Evolutionary conservation across 2,113 vertebrate species (phyloP).

Genomic region (Crotalus horridus): DNA sequence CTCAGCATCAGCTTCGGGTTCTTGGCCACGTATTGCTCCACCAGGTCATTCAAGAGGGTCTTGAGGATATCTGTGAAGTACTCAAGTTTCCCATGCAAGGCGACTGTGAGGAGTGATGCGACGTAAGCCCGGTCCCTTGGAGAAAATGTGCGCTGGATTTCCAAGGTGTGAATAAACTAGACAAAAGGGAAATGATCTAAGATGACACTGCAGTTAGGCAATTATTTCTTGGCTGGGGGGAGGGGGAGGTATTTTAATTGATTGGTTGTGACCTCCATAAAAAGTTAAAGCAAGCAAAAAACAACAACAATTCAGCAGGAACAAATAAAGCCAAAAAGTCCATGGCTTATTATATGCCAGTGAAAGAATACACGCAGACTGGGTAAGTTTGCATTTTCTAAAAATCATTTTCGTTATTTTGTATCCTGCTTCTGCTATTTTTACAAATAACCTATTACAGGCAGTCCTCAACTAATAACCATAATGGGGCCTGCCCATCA

Average conservation of each 20-base stretch:
- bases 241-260: neutral
- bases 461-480: neutral
- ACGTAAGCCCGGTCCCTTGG: slow-evolving; percentile 92
- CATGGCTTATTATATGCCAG: neutral
- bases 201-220: neutral
- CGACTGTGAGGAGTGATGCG: slow-evolving; percentile 90
- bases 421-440: neutral
- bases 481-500: neutral
- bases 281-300: neutral
- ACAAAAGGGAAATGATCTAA: neutral
- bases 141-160: slow-evolving; percentile 94
- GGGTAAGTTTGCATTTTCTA: neutral
- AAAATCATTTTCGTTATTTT: neutral
- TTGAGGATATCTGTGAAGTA: slow-evolving; percentile 98
- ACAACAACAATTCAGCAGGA: neutral
- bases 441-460: neutral
- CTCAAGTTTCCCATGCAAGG: slow-evolving; percentile 92
- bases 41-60: slow-evolving; percentile 90
- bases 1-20: slow-evolving; percentile 98
- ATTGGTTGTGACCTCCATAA: neutral
- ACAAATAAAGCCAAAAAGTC: neutral
- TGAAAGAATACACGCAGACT: neutral
- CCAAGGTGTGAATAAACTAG: slow-evolving; percentile 95
- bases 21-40: slow-evolving; percentile 96
- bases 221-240: neutral